Percentiles rank a stretch among this genome's conserved stretches.
phyloP scores from a whole-genome alignment of 2,888 invertebrate species.

The Melipona bicolor region DNA sequence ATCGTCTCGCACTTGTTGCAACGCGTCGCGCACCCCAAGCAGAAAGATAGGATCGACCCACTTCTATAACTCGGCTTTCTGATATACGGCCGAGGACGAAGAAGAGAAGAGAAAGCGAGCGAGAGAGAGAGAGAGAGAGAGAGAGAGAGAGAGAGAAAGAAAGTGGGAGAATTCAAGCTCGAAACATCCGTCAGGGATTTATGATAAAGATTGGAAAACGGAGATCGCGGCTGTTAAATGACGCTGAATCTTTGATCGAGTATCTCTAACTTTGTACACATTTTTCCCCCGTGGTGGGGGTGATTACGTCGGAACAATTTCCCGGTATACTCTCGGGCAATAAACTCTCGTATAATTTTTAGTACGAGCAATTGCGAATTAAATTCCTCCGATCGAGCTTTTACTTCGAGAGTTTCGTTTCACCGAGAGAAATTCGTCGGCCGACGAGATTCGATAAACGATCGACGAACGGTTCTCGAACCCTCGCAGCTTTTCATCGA shows the following conservation, averaged over 20 bases:
- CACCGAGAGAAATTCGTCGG: neutral
- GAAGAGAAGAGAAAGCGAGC: neutral
- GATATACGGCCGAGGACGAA: conserved; percentile 60
- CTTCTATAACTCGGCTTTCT: conserved; percentile 74
- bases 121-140: neutral
- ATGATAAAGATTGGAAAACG: conserved; percentile 59
- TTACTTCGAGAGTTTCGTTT: neutral
- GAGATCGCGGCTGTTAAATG: conserved; percentile 49
- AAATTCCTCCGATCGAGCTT: neutral
- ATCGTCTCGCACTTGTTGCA: conserved; percentile 74
- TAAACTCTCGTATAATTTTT: neutral
- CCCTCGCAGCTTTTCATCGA: conserved; percentile 18
- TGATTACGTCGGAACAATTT: neutral
- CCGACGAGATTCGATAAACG: conserved; percentile 11
- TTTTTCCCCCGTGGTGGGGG: neutral
- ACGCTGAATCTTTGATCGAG: conserved; percentile 53
- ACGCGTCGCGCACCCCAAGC: conserved; percentile 71
- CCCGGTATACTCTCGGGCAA: neutral
- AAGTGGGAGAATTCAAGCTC: conserved; percentile 36
- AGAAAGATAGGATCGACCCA: conserved; percentile 75
- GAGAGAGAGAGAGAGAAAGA: neutral
- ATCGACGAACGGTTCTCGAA: conserved; percentile 10
- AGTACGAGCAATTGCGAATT: neutral
- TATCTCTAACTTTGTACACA: neutral
- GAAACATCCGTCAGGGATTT: conserved; percentile 71